Conservation (phyloP, 2,113 vertebrate species). For the Heteronetta atricapilla region DNA sequence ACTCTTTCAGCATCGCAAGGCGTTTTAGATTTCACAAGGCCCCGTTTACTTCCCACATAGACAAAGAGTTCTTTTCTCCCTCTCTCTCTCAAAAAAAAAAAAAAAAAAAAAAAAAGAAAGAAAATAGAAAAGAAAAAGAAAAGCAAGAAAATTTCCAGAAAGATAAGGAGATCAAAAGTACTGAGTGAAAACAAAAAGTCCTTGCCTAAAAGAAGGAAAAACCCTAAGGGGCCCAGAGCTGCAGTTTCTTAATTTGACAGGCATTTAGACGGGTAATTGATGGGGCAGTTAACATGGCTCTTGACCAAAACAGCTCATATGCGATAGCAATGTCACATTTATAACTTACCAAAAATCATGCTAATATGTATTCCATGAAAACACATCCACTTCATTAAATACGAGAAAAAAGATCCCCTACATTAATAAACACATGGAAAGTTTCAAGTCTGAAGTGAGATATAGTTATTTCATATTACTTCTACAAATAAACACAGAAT, state of each 20-base stretch:
- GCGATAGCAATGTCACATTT: constrained; percentile 20
- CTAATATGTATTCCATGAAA: background rate
- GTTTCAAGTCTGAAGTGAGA: background rate
- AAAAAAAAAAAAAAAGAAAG: background rate
- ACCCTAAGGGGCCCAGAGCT: constrained; percentile 30
- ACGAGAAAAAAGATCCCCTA: background rate
- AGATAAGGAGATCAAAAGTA: constrained; percentile 49
- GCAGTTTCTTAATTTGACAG: constrained; percentile 61
- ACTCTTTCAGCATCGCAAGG: background rate
- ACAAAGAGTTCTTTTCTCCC: background rate
- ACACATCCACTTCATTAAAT: background rate
- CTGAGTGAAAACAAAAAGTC: constrained; percentile 17
- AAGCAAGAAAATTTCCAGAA: constrained; percentile 15
- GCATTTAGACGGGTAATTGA: constrained; percentile 68
- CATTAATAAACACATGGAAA: background rate
- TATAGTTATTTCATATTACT: background rate
- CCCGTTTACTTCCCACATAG: background rate
- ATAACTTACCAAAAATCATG: constrained; percentile 14
- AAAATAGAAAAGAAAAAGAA: background rate
- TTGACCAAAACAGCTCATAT: constrained; percentile 60
- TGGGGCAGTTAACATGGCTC: constrained; percentile 57
- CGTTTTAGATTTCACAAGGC: background rate
- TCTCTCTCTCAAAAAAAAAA: background rate
- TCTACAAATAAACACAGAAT: background rate
- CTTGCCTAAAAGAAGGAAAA: constrained; percentile 38